Evolutionary conservation across 2,113 vertebrate genomes (phyloP).

Genomic region (Pontoporia blainvillei): DNA sequence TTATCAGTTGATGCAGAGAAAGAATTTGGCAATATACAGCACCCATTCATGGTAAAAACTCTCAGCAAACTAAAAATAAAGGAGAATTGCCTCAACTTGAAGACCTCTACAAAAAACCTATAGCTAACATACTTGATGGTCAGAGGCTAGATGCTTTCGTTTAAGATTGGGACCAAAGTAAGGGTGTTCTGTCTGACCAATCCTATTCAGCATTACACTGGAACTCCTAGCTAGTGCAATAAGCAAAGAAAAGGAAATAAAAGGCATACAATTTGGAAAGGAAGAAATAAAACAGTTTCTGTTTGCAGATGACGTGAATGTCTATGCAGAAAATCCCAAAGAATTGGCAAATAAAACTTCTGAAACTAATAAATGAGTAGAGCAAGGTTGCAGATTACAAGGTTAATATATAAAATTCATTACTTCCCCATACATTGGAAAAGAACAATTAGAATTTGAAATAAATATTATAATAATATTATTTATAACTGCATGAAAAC

Average conservation of each 20-base stretch:
- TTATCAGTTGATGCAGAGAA: no score
- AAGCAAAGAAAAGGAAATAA: no score
- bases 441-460: not conserved
- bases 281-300: no score
- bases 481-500: not conserved
- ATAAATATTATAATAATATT: not conserved
- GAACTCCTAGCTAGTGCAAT: no score
- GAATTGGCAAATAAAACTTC: no score
- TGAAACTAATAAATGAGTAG: not conserved
- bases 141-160: not conserved
- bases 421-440: not conserved
- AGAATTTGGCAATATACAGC: no score
- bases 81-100: not conserved
- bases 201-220: no score
- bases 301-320: no score
- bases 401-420: not conserved
- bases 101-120: not conserved
- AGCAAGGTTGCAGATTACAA: not conserved
- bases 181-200: not conserved
- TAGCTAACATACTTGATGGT: not conserved
- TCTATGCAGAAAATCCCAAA: no score
- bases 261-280: no score
- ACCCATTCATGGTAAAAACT: no score
- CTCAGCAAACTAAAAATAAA: no score
- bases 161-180: not conserved